Evolutionary conservation across 2,797 vertebrate species (phyloP).

Genomic region (Myotis findleyi): DNA sequence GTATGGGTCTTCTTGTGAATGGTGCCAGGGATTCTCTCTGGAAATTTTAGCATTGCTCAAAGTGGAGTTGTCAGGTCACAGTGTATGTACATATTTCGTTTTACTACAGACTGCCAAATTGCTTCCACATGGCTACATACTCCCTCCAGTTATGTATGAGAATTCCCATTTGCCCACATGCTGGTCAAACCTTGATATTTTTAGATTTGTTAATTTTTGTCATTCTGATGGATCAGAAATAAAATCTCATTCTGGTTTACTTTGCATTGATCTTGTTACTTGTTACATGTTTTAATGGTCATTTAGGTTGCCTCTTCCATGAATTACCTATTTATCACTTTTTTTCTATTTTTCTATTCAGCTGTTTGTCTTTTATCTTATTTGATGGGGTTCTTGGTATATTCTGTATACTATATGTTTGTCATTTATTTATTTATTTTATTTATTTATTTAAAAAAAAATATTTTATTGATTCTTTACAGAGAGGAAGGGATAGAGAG

Average conservation of each 20-base stretch:
- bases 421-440: background rate
- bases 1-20: background rate
- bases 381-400: background rate
- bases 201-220: slow-evolving; percentile 12
- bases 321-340: background rate
- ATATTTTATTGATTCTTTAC: too few relatives aligned
- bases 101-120: background rate
- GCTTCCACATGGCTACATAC: background rate
- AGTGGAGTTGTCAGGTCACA: background rate
- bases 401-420: background rate
- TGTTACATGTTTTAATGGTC: background rate
- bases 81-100: background rate
- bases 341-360: background rate
- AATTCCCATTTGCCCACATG: background rate
- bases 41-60: background rate
- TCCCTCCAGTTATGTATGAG: background rate
- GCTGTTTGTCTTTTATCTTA: background rate
- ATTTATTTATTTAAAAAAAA: too few relatives aligned
- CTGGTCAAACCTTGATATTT: background rate
- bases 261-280: background rate
- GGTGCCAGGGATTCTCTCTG: background rate
- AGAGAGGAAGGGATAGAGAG: too few relatives aligned
- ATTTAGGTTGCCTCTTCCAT: background rate
- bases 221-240: background rate
- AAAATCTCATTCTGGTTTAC: background rate